A percentile compares a stretch with the other conserved stretches of the same genome.
phyloP scores from a whole-genome alignment of 2,797 vertebrate species.

The Enteromius paludinosus region DNA sequence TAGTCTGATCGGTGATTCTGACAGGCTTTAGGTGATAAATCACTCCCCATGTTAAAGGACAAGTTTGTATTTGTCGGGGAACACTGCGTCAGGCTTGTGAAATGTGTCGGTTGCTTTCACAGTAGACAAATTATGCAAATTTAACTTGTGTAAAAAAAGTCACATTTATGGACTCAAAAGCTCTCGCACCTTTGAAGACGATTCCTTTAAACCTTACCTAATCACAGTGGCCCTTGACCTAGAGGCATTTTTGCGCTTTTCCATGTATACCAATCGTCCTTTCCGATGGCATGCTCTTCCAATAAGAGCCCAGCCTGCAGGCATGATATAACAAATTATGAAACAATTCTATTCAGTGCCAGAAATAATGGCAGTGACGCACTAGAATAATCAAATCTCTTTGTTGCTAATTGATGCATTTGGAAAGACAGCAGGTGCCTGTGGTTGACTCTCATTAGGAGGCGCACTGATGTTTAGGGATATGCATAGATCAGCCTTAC shows the following conservation, averaged over 20 bases:
- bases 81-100: neutral
- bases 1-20: neutral
- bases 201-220: neutral
- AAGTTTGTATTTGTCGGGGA: neutral
- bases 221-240: neutral
- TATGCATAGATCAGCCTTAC: conserved; percentile 27
- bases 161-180: neutral
- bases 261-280: conserved; percentile 7
- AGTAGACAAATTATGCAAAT: conserved; percentile 6
- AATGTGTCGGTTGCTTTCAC: conserved; percentile 1
- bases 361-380: neutral
- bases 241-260: neutral
- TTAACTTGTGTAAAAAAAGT: neutral
- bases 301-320: conserved; percentile 20
- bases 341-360: conserved; percentile 15
- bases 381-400: neutral
- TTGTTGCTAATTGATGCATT: conserved; percentile 16
- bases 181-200: neutral
- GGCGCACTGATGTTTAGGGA: neutral
- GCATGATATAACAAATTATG: conserved; percentile 21
- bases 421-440: neutral
- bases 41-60: neutral
- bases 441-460: neutral
- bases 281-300: neutral
- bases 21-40: neutral